Evolutionary conservation across 2,113 vertebrate species (phyloP).

Genomic region (Brachirus orientalis): DNA sequence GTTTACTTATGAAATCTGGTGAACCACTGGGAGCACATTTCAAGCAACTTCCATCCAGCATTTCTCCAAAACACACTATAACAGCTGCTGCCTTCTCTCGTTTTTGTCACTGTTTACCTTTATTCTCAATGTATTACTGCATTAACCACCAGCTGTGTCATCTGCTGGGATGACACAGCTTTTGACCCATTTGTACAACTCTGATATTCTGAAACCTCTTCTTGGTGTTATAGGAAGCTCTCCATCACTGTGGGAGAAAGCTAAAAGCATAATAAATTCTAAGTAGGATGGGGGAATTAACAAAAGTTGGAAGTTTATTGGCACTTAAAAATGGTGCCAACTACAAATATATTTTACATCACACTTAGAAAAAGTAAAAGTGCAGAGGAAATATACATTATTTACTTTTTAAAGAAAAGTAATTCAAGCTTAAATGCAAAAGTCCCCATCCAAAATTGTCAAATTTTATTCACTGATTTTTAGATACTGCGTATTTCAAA

Average conservation of each 20-base stretch:
- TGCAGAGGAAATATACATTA: background rate
- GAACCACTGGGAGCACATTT: too few relatives aligned
- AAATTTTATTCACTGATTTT: background rate
- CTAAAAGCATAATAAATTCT: too few relatives aligned
- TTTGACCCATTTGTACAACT: slow-evolving; percentile 28
- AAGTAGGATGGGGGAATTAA: background rate
- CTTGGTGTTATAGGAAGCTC: slow-evolving; percentile 25
- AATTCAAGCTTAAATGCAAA: background rate
- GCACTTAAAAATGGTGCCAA: too few relatives aligned
- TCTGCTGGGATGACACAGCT: too few relatives aligned
- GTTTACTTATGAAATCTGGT: too few relatives aligned
- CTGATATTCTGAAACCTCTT: slow-evolving; percentile 11
- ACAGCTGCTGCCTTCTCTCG: slow-evolving; percentile 17
- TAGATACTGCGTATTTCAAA: background rate
- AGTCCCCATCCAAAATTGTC: background rate
- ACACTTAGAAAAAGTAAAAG: background rate
- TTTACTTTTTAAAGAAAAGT: background rate
- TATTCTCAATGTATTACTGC: slow-evolving; percentile 13
- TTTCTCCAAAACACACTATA: slow-evolving; percentile 26
- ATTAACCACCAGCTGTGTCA: too few relatives aligned
- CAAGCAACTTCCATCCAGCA: slow-evolving; percentile 32
- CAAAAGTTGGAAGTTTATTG: background rate
- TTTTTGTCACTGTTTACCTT: slow-evolving; percentile 47
- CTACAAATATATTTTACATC: too few relatives aligned
- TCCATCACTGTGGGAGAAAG: slow-evolving; percentile 27